Percentiles rank a stretch among this genome's conserved stretches.
phyloP scores from a whole-genome alignment of 2,797 vertebrate genomes.

The Chaenodraco wilsoni region DNA sequence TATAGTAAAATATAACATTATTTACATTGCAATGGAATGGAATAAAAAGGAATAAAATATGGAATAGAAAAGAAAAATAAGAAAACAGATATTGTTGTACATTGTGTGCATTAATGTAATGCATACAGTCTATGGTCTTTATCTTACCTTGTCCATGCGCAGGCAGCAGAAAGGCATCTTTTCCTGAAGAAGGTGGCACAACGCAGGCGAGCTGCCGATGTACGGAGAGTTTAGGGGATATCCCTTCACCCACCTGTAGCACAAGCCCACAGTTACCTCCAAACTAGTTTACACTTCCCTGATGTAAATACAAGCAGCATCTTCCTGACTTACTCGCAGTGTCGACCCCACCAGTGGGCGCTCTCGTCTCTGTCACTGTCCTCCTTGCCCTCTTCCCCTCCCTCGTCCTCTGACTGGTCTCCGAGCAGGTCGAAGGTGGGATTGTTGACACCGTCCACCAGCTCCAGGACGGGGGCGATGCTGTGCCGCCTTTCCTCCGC shows the following conservation, averaged over 20 bases:
- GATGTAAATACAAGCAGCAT: neutral
- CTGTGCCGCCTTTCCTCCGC: conserved; percentile 84
- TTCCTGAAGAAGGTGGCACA: conserved; percentile 88
- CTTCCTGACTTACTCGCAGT: conserved; percentile 79
- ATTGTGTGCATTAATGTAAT: too few relatives aligned
- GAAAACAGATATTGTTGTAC: too few relatives aligned
- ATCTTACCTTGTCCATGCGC: conserved; percentile 85
- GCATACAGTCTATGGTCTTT: too few relatives aligned
- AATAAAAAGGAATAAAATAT: too few relatives aligned
- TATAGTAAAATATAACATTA: too few relatives aligned
- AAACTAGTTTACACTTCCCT: neutral
- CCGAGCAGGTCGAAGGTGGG: conserved; percentile 86
- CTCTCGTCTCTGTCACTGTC: conserved; percentile 78
- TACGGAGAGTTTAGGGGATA: conserved; percentile 89
- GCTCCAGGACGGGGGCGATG: conserved; percentile 88
- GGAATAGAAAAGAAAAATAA: too few relatives aligned
- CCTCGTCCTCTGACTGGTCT: conserved; percentile 87
- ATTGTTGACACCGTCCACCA: conserved; percentile 82
- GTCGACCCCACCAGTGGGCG: conserved; percentile 83
- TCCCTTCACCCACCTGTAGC: conserved; percentile 87
- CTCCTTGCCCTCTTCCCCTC: conserved; percentile 83
- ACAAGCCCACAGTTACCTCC: conserved; percentile 46
- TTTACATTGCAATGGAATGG: too few relatives aligned
- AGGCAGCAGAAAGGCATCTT: conserved; percentile 90
- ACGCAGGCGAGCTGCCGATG: conserved; percentile 88